Percentiles rank a stretch among this genome's conserved stretches.
Evolutionary conservation across 2,797 vertebrate genomes (phyloP).

Genomic region (Melopsittacus undulatus): DNA sequence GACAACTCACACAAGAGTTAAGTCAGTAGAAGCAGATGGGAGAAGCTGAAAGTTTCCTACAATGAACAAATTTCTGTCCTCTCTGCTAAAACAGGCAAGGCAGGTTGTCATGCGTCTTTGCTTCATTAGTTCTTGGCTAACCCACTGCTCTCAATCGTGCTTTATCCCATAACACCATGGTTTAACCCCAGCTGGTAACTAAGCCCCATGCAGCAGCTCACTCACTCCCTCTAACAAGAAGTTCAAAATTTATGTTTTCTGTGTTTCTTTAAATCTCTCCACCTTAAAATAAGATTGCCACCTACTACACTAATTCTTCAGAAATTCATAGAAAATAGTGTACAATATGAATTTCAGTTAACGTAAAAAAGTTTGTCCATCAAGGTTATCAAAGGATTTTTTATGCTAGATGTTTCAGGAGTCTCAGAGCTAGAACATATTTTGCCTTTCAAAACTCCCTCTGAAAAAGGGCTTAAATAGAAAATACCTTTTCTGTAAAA

Average conservation of each 20-base stretch:
- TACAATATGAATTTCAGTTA: not conserved
- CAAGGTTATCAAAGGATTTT: not conserved
- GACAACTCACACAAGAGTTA: not conserved
- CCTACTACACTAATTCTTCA: not conserved
- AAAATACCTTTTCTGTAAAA: not conserved
- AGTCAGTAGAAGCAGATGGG: not conserved
- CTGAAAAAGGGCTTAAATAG: not conserved
- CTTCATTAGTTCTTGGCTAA: not conserved
- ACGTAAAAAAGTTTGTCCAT: not conserved
- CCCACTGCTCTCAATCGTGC: accelerated
- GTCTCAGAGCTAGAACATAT: not conserved
- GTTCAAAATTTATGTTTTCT: not conserved
- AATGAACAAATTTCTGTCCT: not conserved
- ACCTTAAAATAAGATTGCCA: not conserved
- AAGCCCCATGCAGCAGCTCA: not conserved
- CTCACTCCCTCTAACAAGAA: not conserved
- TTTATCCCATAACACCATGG: not conserved
- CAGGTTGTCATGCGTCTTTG: not conserved
- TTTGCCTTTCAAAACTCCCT: not conserved
- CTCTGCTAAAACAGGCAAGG: not conserved
- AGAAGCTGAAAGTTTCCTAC: not conserved
- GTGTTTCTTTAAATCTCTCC: not conserved
- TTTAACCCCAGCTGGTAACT: not conserved
- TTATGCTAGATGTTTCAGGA: not conserved
- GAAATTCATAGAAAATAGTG: not conserved